These are phyloP conservation scores for Lottia scabra DNA, from an alignment of 2,888 invertebrate genomes.

Conservation along the genomic window DNA sequence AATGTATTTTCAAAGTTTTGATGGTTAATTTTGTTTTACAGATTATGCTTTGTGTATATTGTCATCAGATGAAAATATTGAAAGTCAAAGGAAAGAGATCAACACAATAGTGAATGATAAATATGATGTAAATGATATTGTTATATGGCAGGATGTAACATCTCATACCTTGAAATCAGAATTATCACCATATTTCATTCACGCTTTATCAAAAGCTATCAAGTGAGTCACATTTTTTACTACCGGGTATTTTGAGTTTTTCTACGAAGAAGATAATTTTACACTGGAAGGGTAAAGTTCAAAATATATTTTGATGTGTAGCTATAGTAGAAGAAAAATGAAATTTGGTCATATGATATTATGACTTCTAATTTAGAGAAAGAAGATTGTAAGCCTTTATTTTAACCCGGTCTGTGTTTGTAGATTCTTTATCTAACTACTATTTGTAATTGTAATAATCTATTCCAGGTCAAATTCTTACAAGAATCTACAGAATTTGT, in stretches of 20 bases:
- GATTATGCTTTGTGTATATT: neutral
- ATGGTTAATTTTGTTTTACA: neutral
- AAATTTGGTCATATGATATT: too few species aligned
- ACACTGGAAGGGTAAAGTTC: too few species aligned
- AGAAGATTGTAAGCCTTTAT: too few species aligned
- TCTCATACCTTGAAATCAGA: neutral
- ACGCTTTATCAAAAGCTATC: neutral
- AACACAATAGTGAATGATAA: neutral
- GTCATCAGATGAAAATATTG: neutral
- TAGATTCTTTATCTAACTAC: too few species aligned
- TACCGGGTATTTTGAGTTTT: neutral
- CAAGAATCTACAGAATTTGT: neutral
- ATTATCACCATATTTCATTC: neutral
- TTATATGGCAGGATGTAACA: conserved; percentile 1
- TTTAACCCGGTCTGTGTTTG: too few species aligned
- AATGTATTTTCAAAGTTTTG: too few species aligned
- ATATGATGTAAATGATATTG: neutral
- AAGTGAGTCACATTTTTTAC: too few species aligned
- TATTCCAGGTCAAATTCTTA: neutral
- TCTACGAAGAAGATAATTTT: too few species aligned
- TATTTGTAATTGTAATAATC: too few species aligned
- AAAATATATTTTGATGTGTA: too few species aligned
- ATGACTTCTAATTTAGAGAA: too few species aligned
- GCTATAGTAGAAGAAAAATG: too few species aligned
- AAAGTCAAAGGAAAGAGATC: neutral